Conservation (phyloP, 2,797 vertebrate genomes). For the Acanthopagrus latus region DNA sequence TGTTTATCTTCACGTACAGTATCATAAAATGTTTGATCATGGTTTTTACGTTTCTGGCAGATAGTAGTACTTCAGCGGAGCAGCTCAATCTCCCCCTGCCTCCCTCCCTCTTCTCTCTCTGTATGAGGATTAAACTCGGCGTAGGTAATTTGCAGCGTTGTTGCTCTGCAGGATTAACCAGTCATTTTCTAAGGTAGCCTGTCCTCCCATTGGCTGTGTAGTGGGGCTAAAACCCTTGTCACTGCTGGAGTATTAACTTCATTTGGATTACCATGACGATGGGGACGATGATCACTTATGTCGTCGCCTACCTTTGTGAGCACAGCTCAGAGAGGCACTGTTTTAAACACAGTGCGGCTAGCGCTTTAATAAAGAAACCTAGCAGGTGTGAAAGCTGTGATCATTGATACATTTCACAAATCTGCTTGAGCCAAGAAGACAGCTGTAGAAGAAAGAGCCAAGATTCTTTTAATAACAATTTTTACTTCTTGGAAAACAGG, state of each 20-base stretch:
- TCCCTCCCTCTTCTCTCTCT: background rate
- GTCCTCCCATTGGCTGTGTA: conserved; percentile 58
- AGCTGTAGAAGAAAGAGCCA: background rate
- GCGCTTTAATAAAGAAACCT: conserved; percentile 2
- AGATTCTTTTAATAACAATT: background rate
- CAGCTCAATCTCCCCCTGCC: background rate
- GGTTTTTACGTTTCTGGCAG: background rate
- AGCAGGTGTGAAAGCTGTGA: conserved; percentile 12
- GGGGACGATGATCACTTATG: conserved; percentile 42
- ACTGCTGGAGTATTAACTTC: conserved; percentile 57
- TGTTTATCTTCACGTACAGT: background rate
- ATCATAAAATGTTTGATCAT: background rate
- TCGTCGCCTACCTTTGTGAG: background rate
- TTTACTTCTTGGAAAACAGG: background rate
- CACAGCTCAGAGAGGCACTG: background rate
- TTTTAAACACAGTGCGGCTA: background rate
- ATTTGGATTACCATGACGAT: conserved; percentile 64
- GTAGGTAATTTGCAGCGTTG: conserved; percentile 62
- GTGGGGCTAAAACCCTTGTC: conserved; percentile 41
- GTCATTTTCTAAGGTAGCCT: conserved; percentile 49
- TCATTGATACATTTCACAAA: background rate
- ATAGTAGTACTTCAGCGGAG: conserved; percentile 21
- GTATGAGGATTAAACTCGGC: conserved; percentile 63
- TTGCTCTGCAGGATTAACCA: conserved; percentile 67
- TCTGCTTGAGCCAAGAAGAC: background rate